These are phyloP conservation scores for Accipiter virgatus DNA, from an alignment of 2,113 vertebrate species.

Conservation along the genomic window DNA sequence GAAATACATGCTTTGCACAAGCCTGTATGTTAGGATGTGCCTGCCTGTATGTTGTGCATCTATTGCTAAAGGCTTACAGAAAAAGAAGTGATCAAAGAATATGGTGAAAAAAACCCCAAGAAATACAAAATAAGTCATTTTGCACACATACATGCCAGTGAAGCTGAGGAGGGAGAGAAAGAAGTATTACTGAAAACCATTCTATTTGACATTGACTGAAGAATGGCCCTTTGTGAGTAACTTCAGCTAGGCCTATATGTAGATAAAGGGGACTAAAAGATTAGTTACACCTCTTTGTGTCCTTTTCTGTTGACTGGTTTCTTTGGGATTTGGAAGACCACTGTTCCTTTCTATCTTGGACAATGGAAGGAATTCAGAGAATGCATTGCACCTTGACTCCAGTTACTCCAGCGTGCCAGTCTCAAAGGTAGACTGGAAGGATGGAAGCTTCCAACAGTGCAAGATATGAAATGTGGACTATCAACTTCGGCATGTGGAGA, in stretches of 20 bases:
- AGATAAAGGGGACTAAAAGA: not conserved
- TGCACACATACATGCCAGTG: not conserved
- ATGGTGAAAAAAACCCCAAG: not conserved
- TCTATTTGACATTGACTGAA: not conserved
- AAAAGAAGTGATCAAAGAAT: not conserved
- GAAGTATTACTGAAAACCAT: not conserved
- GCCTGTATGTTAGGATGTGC: not conserved
- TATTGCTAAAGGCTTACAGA: not conserved
- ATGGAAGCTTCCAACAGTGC: not conserved
- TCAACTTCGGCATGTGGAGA: not conserved
- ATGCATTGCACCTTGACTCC: not conserved
- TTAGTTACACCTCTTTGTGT: not conserved
- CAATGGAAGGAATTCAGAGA: not conserved
- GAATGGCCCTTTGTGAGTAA: not conserved
- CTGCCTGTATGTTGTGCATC: not conserved
- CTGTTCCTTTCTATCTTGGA: not conserved
- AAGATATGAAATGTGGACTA: not conserved
- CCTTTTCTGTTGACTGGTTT: not conserved
- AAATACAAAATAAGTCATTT: not conserved
- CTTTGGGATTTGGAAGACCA: not conserved
- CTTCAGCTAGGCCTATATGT: not conserved
- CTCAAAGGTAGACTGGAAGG: not conserved
- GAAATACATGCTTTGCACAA: not conserved
- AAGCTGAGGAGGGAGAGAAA: not conserved
- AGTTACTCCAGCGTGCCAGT: not conserved